Percentiles rank a stretch among this genome's conserved stretches.
Conservation (phyloP, 2,797 vertebrate species). For the Cossypha niveicapilla region DNA sequence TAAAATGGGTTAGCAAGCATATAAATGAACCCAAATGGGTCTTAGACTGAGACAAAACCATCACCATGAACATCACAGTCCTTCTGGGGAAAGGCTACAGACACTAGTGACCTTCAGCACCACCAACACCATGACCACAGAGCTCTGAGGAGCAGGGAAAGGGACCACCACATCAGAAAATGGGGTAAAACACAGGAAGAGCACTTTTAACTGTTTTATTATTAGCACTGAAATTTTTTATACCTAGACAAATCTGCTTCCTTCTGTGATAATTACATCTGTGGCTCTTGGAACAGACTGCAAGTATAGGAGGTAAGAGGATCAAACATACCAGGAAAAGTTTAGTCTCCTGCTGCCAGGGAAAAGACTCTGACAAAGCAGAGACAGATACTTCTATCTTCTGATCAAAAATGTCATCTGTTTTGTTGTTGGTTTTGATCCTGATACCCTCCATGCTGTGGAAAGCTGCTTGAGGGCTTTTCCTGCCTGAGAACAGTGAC, state of each 20-base stretch:
- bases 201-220: not conserved
- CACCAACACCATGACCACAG: not conserved
- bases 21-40: not conserved
- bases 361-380: not conserved
- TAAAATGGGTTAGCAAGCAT: not conserved
- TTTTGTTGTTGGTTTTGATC: not conserved
- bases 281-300: not conserved
- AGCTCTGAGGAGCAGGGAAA: accelerated
- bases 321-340: not conserved
- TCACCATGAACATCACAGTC: not conserved
- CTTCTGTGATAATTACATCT: not conserved
- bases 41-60: not conserved
- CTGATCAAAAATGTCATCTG: not conserved
- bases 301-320: not conserved
- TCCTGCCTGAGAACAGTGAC: not conserved
- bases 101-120: not conserved
- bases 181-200: accelerated
- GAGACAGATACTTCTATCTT: not conserved
- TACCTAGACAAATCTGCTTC: not conserved
- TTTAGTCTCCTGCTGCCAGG: not conserved
- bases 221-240: not conserved
- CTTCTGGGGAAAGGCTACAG: not conserved
- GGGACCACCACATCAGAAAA: not conserved
- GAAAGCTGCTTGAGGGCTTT: not conserved
- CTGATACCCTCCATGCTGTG: not conserved